Conservation (phyloP, 2,888 invertebrate genomes). For the Rhopalosiphum nymphaeae region DNA sequence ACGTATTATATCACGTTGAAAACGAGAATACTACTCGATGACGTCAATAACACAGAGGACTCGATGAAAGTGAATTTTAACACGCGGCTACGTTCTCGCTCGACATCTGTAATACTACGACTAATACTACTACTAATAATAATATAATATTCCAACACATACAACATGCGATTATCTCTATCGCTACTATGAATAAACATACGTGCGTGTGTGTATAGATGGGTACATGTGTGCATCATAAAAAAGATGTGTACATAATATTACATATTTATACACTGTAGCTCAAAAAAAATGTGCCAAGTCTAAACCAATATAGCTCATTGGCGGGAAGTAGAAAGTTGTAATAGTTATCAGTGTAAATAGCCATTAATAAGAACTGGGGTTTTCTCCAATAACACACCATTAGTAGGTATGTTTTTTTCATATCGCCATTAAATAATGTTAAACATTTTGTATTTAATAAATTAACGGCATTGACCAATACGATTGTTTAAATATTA, state of each 20-base stretch:
- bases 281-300: neutral
- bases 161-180: no score
- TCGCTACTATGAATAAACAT: neutral
- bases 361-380: neutral
- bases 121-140: neutral
- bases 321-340: neutral
- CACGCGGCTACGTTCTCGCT: constrained; percentile 9
- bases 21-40: constrained; percentile 25
- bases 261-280: neutral
- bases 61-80: constrained; percentile 51
- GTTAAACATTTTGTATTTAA: neutral
- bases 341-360: neutral
- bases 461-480: neutral
- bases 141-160: neutral
- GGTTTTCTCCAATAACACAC: neutral
- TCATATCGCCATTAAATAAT: neutral
- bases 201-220: neutral
- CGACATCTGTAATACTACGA: neutral
- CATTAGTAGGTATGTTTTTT: neutral
- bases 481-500: neutral
- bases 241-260: neutral
- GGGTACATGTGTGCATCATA: neutral
- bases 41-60: constrained; percentile 39
- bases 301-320: neutral
- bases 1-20: constrained; percentile 36